Percentiles rank a stretch among this genome's conserved stretches.
phyloP scores from a whole-genome alignment of 1,140 invertebrate species.

The Heliconius eleuchia region DNA sequence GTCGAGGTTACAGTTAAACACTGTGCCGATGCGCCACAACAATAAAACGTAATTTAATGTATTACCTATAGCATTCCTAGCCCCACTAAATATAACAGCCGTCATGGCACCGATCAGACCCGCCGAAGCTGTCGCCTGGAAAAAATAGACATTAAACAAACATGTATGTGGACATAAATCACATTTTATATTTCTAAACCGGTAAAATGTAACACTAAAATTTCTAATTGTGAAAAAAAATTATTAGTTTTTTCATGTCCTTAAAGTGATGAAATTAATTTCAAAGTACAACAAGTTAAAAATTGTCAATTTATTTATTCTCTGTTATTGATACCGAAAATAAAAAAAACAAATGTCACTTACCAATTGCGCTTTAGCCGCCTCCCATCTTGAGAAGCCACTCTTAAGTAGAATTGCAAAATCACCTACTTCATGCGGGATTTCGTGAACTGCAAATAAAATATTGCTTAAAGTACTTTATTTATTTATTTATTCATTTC shows the following conservation, averaged over 20 bases:
- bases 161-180: not conserved
- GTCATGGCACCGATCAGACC: constrained; percentile 93
- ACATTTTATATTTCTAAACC: no score
- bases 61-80: constrained; percentile 86
- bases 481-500: no score
- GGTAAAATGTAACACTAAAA: no score
- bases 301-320: no score
- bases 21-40: no score
- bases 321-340: no score
- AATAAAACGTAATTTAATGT: not conserved
- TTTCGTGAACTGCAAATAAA: constrained; percentile 90
- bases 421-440: constrained; percentile 98
- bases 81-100: constrained; percentile 91
- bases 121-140: constrained; percentile 88
- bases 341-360: not conserved
- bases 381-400: constrained; percentile 95
- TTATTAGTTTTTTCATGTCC: no score
- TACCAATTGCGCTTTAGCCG: constrained; percentile 94
- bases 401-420: constrained; percentile 98
- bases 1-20: no score
- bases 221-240: no score
- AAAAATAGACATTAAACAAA: not conserved
- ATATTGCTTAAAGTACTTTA: no score
- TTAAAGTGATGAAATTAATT: no score
- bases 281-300: no score